Percentiles rank a stretch among this genome's conserved stretches.
These are phyloP conservation scores for Drosophila subpulchrella DNA, from an alignment of 1,140 invertebrate genomes.

Conservation along the genomic window DNA sequence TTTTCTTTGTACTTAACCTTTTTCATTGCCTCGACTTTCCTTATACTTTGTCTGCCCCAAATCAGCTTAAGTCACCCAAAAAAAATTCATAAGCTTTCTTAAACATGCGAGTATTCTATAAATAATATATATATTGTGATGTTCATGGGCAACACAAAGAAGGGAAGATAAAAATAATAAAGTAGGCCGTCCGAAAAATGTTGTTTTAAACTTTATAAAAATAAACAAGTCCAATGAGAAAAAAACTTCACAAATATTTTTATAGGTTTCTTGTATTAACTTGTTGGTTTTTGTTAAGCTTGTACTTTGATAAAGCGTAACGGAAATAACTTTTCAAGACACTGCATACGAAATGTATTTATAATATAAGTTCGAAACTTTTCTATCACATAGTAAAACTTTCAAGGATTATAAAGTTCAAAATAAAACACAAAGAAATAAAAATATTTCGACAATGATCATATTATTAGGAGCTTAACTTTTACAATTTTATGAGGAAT, in stretches of 20 bases:
- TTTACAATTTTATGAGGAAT: background rate
- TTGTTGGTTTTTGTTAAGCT: background rate
- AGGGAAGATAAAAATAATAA: constrained; percentile 10
- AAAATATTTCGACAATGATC: background rate
- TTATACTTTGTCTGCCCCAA: constrained; percentile 27
- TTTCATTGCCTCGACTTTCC: constrained; percentile 37
- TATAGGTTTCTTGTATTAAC: background rate
- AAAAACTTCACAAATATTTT: constrained; percentile 8
- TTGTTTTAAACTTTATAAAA: constrained; percentile 5
- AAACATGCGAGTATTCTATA: constrained; percentile 24
- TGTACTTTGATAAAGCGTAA: background rate
- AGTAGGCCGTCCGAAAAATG: constrained; percentile 15
- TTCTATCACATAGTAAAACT: background rate
- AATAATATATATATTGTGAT: background rate
- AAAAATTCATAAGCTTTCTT: constrained; percentile 47
- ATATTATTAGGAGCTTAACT: background rate
- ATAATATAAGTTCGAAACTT: too few species aligned
- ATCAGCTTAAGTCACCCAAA: constrained; percentile 38
- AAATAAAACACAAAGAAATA: background rate
- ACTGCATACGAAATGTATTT: background rate
- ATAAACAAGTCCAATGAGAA: constrained; percentile 1
- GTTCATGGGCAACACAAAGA: constrained; percentile 4
- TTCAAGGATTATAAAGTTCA: background rate
- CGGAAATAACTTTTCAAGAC: background rate
- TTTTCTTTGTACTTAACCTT: constrained; percentile 54